Base-by-base conservation (phyloP, 2,797 vertebrate genomes). In the Lutjanus argentimaculatus region DNA sequence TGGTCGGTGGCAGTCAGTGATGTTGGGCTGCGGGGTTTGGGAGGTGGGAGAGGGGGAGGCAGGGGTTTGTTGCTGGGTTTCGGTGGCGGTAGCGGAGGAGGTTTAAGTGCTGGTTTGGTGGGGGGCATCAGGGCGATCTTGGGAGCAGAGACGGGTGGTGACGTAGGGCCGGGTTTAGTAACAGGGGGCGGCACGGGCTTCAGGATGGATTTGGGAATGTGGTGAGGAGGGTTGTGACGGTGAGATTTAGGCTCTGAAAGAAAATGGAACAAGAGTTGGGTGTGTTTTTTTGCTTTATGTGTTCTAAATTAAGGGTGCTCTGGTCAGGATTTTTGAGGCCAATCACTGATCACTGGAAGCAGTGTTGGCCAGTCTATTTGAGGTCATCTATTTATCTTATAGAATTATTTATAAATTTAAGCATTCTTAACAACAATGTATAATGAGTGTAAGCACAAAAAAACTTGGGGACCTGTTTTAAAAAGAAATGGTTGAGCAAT, bases 191-290 rank as follows among this genome's bases (percentile, higher is more conserved):
- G 70, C 0, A 76, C 2, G 0, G 84, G 72, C 75, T 91, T 95
- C 25, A 92, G 81, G 69, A 85, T 61, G 52, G 85, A 59, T 82
- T 88, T 94, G 45, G 82, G 57, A 7, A 42, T 45, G 21, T 86
- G 87, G 4, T 51, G 63, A 4, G 43, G 66, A 22, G 61, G 49
- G 51, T 42, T 80, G 63, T 78, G 76, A 16, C 56, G 90, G 4
- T 82, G 84, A 30, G 75, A 64, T 66, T 84, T 90, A 0, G 70
- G 14, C 75, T 96, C 96, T 95, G 73, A 6, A 45, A 4, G 42
- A 19, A 79, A 67, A 61, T 1, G 1, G 46, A 43, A 64, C 1
- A 43, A 51, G 19, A 30, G 40, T 63, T 6, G 36, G 7, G 0
- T 1, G 25, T 66, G 1, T 49, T 2, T 17, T 17, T 46, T 46